These are phyloP conservation scores for Oscheius sp. DNA, from an alignment of 2,888 invertebrate genomes.

Conservation along the genomic window DNA sequence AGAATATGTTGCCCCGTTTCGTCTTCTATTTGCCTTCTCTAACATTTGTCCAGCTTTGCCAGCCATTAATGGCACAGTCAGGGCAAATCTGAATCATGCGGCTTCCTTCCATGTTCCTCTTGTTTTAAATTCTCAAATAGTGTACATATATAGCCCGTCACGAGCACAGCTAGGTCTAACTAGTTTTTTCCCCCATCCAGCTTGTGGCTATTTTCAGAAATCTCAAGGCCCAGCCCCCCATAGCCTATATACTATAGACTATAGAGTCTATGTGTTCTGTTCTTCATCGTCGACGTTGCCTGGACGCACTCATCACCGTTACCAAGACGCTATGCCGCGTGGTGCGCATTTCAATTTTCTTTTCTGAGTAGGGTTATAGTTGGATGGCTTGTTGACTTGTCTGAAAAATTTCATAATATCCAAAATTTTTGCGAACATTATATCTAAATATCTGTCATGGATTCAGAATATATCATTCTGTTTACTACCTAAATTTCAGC, in stretches of 20 bases:
- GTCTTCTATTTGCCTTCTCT: not conserved
- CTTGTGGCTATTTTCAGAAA: not conserved
- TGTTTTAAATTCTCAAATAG: not conserved
- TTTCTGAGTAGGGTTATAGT: no score
- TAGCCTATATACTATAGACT: no score
- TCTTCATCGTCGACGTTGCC: not conserved
- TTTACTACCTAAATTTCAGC: no score
- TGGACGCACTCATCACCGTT: constrained; percentile 12
- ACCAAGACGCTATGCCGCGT: not conserved
- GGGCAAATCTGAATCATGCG: not conserved
- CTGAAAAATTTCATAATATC: no score
- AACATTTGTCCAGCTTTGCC: constrained; percentile 17
- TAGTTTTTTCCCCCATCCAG: not conserved
- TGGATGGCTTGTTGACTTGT: no score
- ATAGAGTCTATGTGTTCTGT: no score
- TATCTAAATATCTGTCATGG: no score
- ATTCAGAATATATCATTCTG: no score
- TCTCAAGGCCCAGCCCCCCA: no score
- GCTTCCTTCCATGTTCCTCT: not conserved
- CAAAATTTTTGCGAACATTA: no score
- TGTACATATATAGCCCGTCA: not conserved
- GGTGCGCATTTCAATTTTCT: constrained; percentile 1
- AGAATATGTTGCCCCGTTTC: not conserved
- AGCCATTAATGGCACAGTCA: constrained; percentile 1
- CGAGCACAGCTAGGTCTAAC: not conserved